Base-by-base conservation (phyloP, 2,888 invertebrate genomes). In the Euclidia mi region DNA sequence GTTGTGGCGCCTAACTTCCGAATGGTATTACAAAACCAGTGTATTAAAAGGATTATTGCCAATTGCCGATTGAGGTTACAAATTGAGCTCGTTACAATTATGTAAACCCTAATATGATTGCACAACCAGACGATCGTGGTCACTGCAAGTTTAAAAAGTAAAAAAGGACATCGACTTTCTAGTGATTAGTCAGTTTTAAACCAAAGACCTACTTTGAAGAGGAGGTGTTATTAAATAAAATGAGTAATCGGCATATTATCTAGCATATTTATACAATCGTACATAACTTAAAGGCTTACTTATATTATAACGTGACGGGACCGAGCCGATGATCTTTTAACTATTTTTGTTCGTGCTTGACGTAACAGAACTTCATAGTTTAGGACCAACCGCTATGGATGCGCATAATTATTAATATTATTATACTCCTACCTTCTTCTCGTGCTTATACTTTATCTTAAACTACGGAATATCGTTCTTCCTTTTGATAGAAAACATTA, bases 121-220 rank as follows among this genome's bases (percentile, higher is more conserved):
- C 51, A 35, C 44, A 67, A 71, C 37, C n/a, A n/a, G 40, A 29
- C 40, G 31, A 32, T 28, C 40, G 31, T 20, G 37, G 28, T 40
- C 9, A 42, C 12, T 31, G 48, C 35, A 67, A 37, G 18, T 6
- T 17, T 20, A 20, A 35, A 25, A 40, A 34, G 20, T 17, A 31
- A 29, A 34, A 49, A 56, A 63, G 49, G 53, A 71, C 41, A 42
- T 6, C 43, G 41, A 71, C 66, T 61, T 71, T 65, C 65, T 57
- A 66, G 40, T 52, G 45, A 35, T 64, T 58, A 55, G 31, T 38
- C 20, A 20, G 51, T 49, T 38, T 46, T 62, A 52, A 48, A 32
- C n/a, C 31, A 47, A 32, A 60, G 46, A 47, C 43, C 43, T 40
- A 56, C 49, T 45, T 48, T 48, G 18, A 11, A 11, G 12, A 28